phyloP scores from a whole-genome alignment of 2,797 vertebrate genomes.

The Hypotaenidia okinawae region DNA sequence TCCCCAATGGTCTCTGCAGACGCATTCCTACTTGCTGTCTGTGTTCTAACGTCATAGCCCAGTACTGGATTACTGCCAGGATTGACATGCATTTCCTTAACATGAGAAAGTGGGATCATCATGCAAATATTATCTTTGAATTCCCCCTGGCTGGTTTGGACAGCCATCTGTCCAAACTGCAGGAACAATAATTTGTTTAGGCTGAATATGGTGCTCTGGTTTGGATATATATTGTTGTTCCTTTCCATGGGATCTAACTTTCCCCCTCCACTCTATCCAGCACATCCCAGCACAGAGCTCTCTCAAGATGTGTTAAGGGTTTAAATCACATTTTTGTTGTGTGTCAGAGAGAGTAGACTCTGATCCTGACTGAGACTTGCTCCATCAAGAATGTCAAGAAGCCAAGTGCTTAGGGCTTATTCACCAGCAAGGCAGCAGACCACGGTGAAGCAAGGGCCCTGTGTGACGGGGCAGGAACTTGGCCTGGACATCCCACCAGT shows the following conservation, averaged over 20 bases:
- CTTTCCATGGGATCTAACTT: background rate
- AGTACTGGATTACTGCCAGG: background rate
- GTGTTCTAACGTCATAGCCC: background rate
- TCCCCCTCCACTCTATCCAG: background rate
- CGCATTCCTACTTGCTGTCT: background rate
- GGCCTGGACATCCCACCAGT: fast-evolving
- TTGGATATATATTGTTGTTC: background rate
- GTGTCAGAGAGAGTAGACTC: background rate
- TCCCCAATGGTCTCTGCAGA: background rate
- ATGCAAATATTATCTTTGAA: background rate
- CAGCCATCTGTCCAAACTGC: background rate
- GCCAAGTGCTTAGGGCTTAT: background rate
- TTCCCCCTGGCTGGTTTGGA: background rate
- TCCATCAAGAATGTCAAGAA: background rate
- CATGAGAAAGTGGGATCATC: background rate
- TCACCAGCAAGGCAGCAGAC: background rate
- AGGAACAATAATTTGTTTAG: background rate
- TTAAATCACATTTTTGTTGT: background rate
- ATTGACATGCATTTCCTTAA: background rate
- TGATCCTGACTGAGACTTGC: background rate
- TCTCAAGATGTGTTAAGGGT: fast-evolving
- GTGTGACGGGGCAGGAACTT: background rate
- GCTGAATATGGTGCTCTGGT: background rate
- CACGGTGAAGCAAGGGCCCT: background rate
- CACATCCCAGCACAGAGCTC: background rate